Conservation (phyloP, 2,113 vertebrate species). For the Phylloscopus whistleri region DNA sequence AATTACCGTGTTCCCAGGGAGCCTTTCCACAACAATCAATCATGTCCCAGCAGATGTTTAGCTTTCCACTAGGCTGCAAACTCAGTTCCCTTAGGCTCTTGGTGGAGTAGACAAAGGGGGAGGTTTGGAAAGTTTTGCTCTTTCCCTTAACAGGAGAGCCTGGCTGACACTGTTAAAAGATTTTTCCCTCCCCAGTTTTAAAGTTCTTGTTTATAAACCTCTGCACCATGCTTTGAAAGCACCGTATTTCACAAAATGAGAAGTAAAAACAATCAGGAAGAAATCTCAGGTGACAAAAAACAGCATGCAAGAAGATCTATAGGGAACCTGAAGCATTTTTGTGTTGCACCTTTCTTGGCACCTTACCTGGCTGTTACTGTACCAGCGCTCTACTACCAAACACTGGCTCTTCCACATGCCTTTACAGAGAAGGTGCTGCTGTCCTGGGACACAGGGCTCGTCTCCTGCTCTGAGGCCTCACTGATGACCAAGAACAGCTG, state of each 20-base stretch:
- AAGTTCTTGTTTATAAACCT: neutral
- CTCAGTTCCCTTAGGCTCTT: neutral
- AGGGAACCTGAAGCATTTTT: neutral
- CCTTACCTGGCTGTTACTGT: neutral
- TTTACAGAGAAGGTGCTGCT: neutral
- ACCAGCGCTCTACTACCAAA: neutral
- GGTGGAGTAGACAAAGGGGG: neutral
- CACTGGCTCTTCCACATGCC: rapidly evolving
- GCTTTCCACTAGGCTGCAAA: neutral
- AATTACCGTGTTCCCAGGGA: neutral
- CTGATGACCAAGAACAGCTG: neutral
- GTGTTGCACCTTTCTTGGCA: neutral
- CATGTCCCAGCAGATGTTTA: neutral
- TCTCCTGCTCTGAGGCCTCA: neutral
- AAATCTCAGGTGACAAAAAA: neutral
- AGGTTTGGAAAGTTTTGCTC: neutral
- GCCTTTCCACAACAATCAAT: neutral
- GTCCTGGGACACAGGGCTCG: neutral
- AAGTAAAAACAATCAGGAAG: neutral
- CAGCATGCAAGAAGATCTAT: neutral
- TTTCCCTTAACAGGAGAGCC: neutral
- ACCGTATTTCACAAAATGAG: neutral
- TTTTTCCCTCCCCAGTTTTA: rapidly evolving
- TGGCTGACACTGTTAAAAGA: neutral
- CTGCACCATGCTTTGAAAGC: neutral